Conservation (phyloP, 2,888 invertebrate genomes). For the Cephonodes hylas region DNA sequence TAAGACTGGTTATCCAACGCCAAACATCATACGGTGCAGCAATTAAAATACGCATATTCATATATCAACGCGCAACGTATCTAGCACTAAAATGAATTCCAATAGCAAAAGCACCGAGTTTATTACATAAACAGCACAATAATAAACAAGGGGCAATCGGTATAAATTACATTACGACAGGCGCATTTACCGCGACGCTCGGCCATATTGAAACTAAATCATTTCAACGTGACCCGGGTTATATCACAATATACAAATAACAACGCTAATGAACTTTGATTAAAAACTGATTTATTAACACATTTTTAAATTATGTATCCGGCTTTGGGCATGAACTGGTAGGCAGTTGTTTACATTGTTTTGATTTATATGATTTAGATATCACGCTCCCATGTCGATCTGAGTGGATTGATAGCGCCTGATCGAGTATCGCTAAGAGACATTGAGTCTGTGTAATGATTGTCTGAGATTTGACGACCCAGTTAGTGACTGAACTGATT, state of each 20-base stretch:
- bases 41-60: conserved; percentile 17
- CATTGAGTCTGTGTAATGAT: conserved; percentile 31
- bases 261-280: conserved; percentile 66
- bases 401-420: conserved; percentile 24
- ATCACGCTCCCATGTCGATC: conserved; percentile 40
- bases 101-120: conserved; percentile 55
- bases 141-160: conserved; percentile 63
- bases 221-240: conserved; percentile 55
- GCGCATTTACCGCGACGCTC: conserved; percentile 59
- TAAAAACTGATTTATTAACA: conserved; percentile 61
- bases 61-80: not conserved
- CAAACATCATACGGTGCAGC: not conserved
- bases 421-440: conserved; percentile 21
- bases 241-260: conserved; percentile 55
- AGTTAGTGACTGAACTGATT: not conserved
- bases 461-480: not conserved
- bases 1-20: not conserved
- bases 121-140: conserved; percentile 58
- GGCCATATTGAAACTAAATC: conserved; percentile 73
- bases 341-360: conserved; percentile 38
- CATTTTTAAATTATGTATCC: conserved; percentile 48
- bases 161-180: conserved; percentile 68
- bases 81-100: conserved; percentile 54
- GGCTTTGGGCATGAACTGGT: conserved; percentile 25
- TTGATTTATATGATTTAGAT: conserved; percentile 46